These are phyloP conservation scores for Zoanthus sansibaricus DNA, from an alignment of 92 coral and sea anemone genomes.

Conservation along the genomic window DNA sequence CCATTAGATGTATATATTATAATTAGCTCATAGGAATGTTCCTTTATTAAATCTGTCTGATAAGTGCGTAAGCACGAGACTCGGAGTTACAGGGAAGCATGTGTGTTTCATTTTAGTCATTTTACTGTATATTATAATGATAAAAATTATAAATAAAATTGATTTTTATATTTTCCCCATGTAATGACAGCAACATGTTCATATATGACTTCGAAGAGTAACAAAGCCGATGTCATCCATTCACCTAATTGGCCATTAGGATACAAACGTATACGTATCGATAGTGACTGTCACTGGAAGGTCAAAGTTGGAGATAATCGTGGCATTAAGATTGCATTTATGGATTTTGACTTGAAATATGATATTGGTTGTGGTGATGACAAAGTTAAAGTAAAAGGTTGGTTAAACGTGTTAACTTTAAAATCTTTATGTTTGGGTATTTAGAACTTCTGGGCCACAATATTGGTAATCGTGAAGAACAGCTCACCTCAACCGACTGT, in stretches of 20 bases:
- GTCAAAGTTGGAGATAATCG: constrained; percentile 38
- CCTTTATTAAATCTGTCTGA: too few relatives aligned
- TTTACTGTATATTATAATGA: too few relatives aligned
- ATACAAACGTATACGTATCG: constrained; percentile 2
- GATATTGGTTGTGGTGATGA: constrained; percentile 64
- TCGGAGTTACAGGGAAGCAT: too few relatives aligned
- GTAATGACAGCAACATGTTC: constrained; percentile 11
- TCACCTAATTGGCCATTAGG: constrained; percentile 42
- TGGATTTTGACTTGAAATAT: constrained; percentile 68
- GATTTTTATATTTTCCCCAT: not conserved
- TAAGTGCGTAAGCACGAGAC: too few relatives aligned
- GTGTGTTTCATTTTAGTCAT: too few relatives aligned
- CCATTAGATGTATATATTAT: too few relatives aligned
- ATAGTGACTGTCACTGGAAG: constrained; percentile 63
- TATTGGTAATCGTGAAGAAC: too few relatives aligned
- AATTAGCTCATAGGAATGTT: too few relatives aligned
- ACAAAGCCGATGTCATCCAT: not conserved
- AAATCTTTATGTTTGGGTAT: too few relatives aligned
- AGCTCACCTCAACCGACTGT: too few relatives aligned
- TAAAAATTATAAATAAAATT: too few relatives aligned
- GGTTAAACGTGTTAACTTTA: not conserved
- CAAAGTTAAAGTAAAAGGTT: constrained; percentile 80
- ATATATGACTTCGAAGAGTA: not conserved
- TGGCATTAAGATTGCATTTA: constrained; percentile 70
- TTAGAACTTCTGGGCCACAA: too few relatives aligned